Conservation (phyloP, 2,888 invertebrate species). For the Celastrina argiolus region DNA sequence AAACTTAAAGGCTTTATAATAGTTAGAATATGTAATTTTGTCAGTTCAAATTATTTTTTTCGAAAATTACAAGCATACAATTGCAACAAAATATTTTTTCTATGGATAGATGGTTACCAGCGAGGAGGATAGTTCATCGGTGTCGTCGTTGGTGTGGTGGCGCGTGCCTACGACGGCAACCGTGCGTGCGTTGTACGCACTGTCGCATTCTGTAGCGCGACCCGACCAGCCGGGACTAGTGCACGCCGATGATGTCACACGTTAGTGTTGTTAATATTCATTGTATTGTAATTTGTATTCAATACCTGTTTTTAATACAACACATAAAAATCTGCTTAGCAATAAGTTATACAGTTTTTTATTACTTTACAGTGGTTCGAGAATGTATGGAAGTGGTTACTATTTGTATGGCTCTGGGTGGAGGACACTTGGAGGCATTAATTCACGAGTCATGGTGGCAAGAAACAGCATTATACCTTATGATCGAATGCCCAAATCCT, state of each 20-base stretch:
- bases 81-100: not conserved
- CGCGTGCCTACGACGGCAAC: constrained; percentile 65
- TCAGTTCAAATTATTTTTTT: too few species aligned
- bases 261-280: constrained; percentile 47
- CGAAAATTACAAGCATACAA: too few species aligned
- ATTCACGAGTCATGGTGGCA: constrained; percentile 92
- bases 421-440: constrained; percentile 89
- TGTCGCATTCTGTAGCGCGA: constrained; percentile 62
- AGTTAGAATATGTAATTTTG: too few species aligned
- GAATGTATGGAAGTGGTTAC: constrained; percentile 96
- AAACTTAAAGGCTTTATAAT: not conserved
- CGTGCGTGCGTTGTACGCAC: constrained; percentile 63
- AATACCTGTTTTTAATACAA: constrained; percentile 15
- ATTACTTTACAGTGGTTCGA: constrained; percentile 81
- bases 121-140: constrained; percentile 58
- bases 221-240: constrained; percentile 56
- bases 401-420: constrained; percentile 92
- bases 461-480: constrained; percentile 91
- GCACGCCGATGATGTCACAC: constrained; percentile 82
- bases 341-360: not conserved
- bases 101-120: constrained; percentile 55
- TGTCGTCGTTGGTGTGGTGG: constrained; percentile 66
- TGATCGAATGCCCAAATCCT: constrained; percentile 88
- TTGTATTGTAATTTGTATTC: not conserved
- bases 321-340: not conserved